phyloP scores from a whole-genome alignment of 2,797 vertebrate genomes.

The Gallinago nigripennis region DNA sequence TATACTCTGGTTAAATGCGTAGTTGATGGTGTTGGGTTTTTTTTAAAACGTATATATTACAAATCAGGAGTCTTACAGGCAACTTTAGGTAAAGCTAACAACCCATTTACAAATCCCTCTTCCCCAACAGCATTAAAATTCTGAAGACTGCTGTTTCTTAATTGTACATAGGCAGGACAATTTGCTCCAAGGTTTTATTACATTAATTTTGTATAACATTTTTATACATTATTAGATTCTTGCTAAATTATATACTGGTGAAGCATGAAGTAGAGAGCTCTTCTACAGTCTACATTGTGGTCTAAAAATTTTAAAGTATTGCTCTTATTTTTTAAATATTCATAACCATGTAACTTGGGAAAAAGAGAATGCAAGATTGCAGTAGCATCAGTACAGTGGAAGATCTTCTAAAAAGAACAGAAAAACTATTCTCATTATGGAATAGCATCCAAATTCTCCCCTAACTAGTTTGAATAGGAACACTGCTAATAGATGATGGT shows the following conservation, averaged over 20 bases:
- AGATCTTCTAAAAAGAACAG: not conserved
- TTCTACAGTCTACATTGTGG: not conserved
- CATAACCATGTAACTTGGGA: not conserved
- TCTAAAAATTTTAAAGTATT: not conserved
- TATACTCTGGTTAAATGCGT: not conserved
- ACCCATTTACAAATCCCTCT: conserved; percentile 16
- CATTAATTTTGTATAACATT: conserved; percentile 57
- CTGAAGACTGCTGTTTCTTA: conserved; percentile 34
- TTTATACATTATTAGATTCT: conserved; percentile 51
- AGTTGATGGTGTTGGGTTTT: not conserved
- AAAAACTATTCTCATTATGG: not conserved
- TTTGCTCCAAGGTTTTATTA: conserved; percentile 60
- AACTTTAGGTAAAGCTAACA: conserved; percentile 12
- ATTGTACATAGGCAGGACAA: conserved; percentile 45
- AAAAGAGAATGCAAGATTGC: not conserved
- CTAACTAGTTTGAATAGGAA: not conserved
- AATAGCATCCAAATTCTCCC: not conserved
- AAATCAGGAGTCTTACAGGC: not conserved
- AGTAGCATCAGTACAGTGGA: not conserved
- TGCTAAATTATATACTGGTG: conserved; percentile 20
- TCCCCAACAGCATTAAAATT: conserved; percentile 38
- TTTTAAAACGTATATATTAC: not conserved
- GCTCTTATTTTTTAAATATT: not conserved
- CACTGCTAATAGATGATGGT: not conserved
- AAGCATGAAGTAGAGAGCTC: conserved; percentile 8